Percentiles rank a stretch among this genome's conserved stretches.
These are phyloP conservation scores for Buceros bicornis DNA, from an alignment of 2,797 vertebrate species.

Conservation along the genomic window DNA sequence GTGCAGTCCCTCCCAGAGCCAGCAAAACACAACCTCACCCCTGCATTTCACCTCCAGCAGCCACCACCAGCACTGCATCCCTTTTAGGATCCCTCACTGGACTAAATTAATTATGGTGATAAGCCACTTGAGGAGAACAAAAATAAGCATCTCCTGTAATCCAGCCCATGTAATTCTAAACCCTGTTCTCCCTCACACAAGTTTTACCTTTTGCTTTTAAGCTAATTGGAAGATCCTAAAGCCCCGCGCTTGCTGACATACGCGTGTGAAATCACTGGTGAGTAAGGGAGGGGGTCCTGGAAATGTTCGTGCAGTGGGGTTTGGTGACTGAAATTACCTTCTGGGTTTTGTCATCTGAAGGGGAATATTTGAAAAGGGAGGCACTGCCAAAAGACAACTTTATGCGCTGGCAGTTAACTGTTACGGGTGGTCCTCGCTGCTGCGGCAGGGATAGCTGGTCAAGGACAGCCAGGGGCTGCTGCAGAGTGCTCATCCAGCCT, in stretches of 20 bases:
- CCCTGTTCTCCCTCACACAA: background rate
- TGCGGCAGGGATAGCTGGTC: background rate
- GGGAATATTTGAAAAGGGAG: background rate
- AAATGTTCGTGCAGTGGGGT: background rate
- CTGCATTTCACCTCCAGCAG: background rate
- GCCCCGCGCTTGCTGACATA: background rate
- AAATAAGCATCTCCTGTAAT: conserved; percentile 27
- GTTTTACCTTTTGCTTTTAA: conserved; percentile 52
- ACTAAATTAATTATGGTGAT: background rate
- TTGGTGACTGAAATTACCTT: background rate
- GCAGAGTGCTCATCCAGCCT: background rate
- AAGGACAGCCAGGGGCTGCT: background rate
- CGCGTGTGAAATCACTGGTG: background rate
- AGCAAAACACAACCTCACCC: background rate
- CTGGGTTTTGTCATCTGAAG: background rate
- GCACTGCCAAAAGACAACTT: background rate
- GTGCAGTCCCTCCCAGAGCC: background rate
- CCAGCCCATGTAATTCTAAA: conserved; percentile 23
- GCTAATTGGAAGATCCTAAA: conserved; percentile 8
- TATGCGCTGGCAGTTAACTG: background rate
- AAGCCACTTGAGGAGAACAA: background rate
- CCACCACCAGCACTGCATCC: background rate
- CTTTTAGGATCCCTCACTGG: background rate
- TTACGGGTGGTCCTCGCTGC: background rate
- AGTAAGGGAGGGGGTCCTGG: background rate